These are phyloP conservation scores for Protonibea diacanthus DNA, from an alignment of 2,797 vertebrate species.

Conservation along the genomic window DNA sequence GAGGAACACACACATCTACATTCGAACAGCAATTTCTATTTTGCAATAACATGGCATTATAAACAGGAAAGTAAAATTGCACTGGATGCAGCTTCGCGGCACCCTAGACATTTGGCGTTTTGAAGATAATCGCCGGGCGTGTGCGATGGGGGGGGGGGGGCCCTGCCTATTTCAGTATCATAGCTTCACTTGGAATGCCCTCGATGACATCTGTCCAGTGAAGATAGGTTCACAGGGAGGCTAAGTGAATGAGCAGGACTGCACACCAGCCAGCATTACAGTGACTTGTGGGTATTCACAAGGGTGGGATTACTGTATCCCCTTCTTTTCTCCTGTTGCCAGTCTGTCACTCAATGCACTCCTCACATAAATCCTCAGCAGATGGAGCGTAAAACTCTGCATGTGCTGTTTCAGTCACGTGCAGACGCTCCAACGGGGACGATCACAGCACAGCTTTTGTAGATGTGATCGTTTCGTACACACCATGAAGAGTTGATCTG, in stretches of 20 bases:
- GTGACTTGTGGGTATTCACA: constrained; percentile 44
- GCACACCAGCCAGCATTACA: constrained; percentile 13
- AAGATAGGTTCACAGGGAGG: constrained; percentile 46
- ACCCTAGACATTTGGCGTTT: constrained; percentile 48
- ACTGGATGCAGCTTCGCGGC: constrained; percentile 18
- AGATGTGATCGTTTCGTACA: background rate
- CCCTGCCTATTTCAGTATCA: constrained; percentile 41
- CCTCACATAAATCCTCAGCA: constrained; percentile 37
- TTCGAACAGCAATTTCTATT: constrained; percentile 32
- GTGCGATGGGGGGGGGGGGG: constrained; percentile 5
- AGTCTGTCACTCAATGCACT: constrained; percentile 43
- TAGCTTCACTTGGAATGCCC: constrained; percentile 46
- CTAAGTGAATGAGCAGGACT: constrained; percentile 34
- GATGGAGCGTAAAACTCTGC: constrained; percentile 34
- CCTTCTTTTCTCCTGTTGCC: constrained; percentile 24
- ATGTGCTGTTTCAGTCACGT: constrained; percentile 27
- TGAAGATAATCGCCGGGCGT: constrained; percentile 57
- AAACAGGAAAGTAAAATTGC: constrained; percentile 37
- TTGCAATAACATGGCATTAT: constrained; percentile 24
- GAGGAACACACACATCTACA: constrained; percentile 22
- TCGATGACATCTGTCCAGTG: constrained; percentile 46
- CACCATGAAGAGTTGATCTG: constrained; percentile 10
- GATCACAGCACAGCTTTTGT: constrained; percentile 3
- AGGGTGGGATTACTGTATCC: constrained; percentile 48
- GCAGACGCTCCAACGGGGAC: background rate